Conservation (phyloP, 2,113 vertebrate species). For the Dasyornis broadbenti region DNA sequence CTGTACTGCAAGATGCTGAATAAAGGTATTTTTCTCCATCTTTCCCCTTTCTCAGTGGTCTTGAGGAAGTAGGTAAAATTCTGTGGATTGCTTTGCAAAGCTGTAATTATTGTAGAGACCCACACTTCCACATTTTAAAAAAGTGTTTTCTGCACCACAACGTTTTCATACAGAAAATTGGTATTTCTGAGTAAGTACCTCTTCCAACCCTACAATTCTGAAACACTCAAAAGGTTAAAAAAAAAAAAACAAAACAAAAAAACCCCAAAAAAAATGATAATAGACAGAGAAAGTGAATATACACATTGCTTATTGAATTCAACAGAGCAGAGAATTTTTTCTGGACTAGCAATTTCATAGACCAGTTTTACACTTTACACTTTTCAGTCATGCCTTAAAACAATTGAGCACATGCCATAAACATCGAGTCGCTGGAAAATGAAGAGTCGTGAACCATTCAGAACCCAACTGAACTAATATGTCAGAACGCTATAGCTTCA, state of each 20-base stretch:
- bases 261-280: neutral
- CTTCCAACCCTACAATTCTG: slow-evolving; percentile 49
- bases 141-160: slow-evolving; percentile 6
- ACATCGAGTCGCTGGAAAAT: slow-evolving; percentile 59
- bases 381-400: slow-evolving; percentile 73
- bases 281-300: slow-evolving; percentile 54
- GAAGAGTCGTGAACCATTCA: slow-evolving; percentile 62
- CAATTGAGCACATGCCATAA: slow-evolving; percentile 69
- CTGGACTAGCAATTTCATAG: slow-evolving; percentile 54
- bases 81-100: slow-evolving; percentile 5
- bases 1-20: neutral
- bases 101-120: slow-evolving; percentile 24
- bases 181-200: slow-evolving; percentile 35
- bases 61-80: neutral
- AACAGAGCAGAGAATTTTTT: slow-evolving; percentile 65
- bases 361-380: slow-evolving; percentile 69
- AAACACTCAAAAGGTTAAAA: slow-evolving; percentile 56
- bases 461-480: slow-evolving; percentile 56
- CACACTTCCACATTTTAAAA: neutral
- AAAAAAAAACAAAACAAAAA: neutral
- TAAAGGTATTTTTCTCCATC: neutral
- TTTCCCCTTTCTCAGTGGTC: neutral
- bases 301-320: slow-evolving; percentile 52
- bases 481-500: slow-evolving; percentile 38
- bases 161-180: slow-evolving; percentile 50